A percentile compares a stretch with the other conserved stretches of the same genome.
Conservation (phyloP, 2,113 vertebrate species). For the Sakesphorus luctuosus region DNA sequence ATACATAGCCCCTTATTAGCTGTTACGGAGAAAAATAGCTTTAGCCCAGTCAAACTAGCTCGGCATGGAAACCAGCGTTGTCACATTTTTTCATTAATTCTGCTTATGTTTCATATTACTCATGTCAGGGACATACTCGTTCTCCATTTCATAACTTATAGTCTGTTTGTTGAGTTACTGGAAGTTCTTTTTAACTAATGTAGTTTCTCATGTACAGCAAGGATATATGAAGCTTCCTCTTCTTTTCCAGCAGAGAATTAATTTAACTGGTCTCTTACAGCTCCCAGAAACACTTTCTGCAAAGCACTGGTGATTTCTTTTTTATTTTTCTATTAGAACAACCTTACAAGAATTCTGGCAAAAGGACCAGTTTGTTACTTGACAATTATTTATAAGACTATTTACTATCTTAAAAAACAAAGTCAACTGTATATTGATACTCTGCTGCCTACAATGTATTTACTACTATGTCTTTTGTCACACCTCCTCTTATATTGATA, state of each 20-base stretch:
- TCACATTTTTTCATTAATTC: background rate
- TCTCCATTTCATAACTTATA: background rate
- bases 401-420: fast-evolving
- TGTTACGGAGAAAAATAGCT: background rate
- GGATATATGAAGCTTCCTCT: background rate
- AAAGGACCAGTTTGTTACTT: background rate
- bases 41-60: background rate
- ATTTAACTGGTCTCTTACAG: background rate
- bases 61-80: background rate
- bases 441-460: background rate
- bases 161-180: background rate
- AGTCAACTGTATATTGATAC: background rate
- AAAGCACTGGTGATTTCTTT: background rate
- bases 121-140: background rate
- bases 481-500: background rate
- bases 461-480: background rate
- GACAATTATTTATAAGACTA: background rate
- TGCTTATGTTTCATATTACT: background rate
- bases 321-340: background rate
- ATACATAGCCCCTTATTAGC: background rate
- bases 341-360: background rate
- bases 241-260: background rate
- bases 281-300: background rate
- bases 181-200: background rate
- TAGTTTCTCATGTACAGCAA: background rate